Evolutionary conservation across 2,113 vertebrate genomes (phyloP), one percentile per base, ranked within the genome.

Genomic region (Opisthocomus hoazin): DNA sequence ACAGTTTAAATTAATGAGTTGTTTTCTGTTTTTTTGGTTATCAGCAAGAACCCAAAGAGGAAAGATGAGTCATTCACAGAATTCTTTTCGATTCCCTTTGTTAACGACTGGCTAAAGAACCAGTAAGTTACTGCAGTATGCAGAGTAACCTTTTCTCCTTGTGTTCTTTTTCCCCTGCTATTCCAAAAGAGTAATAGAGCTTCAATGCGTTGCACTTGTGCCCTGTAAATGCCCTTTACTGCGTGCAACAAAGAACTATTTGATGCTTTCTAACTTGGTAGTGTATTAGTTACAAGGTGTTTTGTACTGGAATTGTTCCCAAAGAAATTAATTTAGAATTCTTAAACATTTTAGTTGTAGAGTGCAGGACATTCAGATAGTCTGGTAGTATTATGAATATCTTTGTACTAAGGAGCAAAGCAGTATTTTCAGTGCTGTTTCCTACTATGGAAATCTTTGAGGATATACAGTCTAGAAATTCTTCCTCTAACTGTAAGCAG

Each of bases 31-130:
- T 43, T 13, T 79, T 15, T 79, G 68, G 1, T 93, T 50, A 93
- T 89, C 95, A 99, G 99, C 94, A 98, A 98, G 13, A 99, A 99
- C 89, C 98, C 98, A 13, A 97, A 95, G 97, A 98, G 98, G 87
- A 91, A 27, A 84, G 98, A 97, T 53, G 97, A 98, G 34, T 74
- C 94, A 2, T 98, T 98, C 43, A 97, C 98, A 34, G 96, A 97
- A 71, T 99, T 99, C 89, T 97, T 98, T 74, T 98, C 98, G 71
- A 99, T 99, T 93, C 99, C 99, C 4, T 99, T 99, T 96, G 99
- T 99, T 84, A 96, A 96, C 16, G 80, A 98, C 65, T 99, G 98
- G 98, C 96, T 99, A 23, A 97, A 95, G 69, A 60, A 95, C 56
- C 98, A 99, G 99, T 99, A 97, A 99, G 99, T 99, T 94, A 58